Percentiles rank a stretch among this genome's conserved stretches.
phyloP scores from a whole-genome alignment of 2,888 invertebrate genomes.

The Eupsilia transversa region DNA sequence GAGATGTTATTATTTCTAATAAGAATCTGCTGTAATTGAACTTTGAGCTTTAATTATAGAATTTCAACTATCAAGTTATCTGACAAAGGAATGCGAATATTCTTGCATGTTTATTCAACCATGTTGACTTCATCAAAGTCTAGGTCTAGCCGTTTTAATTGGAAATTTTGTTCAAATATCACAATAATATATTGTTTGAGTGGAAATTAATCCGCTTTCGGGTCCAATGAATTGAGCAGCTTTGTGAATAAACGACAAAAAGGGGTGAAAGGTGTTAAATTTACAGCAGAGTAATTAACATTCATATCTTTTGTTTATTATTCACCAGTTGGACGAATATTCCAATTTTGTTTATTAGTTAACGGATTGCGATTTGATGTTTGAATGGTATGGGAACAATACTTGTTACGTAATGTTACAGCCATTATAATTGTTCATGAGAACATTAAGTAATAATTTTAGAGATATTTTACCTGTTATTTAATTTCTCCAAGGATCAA shows the following conservation, averaged over 20 bases:
- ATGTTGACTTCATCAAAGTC: constrained; percentile 21
- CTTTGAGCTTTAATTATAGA: constrained; percentile 20
- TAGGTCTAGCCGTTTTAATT: constrained; percentile 40
- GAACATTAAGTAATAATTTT: not conserved
- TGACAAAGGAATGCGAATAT: constrained; percentile 15
- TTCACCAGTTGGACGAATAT: constrained; percentile 50
- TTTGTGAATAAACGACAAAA: constrained; percentile 64
- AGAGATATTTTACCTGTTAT: not conserved
- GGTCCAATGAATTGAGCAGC: constrained; percentile 51
- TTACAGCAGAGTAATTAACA: constrained; percentile 62
- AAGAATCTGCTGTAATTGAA: constrained; percentile 11
- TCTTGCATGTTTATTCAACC: constrained; percentile 40
- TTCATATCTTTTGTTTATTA: constrained; percentile 61
- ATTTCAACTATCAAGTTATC: constrained; percentile 17
- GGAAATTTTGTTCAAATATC: constrained; percentile 60
- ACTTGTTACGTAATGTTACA: not conserved
- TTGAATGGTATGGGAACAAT: constrained; percentile 20
- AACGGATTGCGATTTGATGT: constrained; percentile 19
- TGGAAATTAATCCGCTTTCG: constrained; percentile 65
- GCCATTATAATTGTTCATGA: not conserved
- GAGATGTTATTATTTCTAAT: constrained; percentile 31
- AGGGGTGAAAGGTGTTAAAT: constrained; percentile 63
- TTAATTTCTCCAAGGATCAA: not conserved
- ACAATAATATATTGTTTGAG: constrained; percentile 52
- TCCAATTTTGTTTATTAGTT: constrained; percentile 42